phyloP scores from a whole-genome alignment of 2,113 vertebrate species.

The Smithornis capensis region DNA sequence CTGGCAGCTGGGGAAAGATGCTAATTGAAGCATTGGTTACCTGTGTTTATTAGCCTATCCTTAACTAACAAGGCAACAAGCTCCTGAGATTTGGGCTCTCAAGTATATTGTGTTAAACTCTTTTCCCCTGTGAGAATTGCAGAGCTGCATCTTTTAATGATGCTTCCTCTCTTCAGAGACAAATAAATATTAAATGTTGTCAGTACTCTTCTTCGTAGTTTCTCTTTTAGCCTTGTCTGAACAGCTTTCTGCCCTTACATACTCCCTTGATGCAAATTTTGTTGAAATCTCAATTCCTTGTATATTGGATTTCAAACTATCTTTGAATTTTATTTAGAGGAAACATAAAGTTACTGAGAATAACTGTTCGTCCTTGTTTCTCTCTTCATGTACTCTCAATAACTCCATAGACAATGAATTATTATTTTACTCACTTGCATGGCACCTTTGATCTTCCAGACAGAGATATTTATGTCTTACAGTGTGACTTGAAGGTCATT shows the following conservation, averaged over 20 bases:
- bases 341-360: not conserved
- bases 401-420: not conserved
- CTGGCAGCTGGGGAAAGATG: not conserved
- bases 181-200: not conserved
- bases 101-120: not conserved
- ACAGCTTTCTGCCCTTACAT: not conserved
- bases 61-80: not conserved
- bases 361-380: not conserved
- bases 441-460: not conserved
- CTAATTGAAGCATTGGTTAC: not conserved
- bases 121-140: not conserved
- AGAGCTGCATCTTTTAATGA: not conserved
- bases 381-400: not conserved
- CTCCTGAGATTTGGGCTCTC: not conserved
- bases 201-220: not conserved
- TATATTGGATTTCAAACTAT: not conserved
- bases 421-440: not conserved
- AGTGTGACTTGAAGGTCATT: not conserved
- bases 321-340: not conserved
- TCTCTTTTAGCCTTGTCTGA: not conserved
- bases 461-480: not conserved
- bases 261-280: slow-evolving; percentile 23
- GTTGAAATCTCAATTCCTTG: slow-evolving; percentile 12
- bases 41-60: not conserved
- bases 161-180: not conserved